phyloP scores from a whole-genome alignment of 2,888 invertebrate species.

The Rugalucina vietnamica region DNA sequence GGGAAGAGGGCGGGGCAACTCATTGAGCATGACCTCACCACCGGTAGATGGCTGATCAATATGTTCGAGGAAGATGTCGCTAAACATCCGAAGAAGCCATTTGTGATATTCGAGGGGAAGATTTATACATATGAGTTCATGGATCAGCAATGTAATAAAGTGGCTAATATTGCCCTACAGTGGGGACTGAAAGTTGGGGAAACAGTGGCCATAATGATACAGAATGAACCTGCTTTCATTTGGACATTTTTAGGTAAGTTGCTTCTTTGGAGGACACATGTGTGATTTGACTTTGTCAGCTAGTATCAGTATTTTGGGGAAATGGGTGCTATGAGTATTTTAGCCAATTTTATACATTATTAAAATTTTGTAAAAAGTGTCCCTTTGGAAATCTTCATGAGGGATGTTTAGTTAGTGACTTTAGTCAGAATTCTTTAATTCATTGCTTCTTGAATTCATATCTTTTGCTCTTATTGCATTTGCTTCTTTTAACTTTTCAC shows the following conservation, averaged over 20 bases:
- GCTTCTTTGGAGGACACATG: no score
- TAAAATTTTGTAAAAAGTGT: no score
- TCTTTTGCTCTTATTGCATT: no score
- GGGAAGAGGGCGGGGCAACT: slow-evolving; percentile 35
- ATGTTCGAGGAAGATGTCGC: slow-evolving; percentile 73
- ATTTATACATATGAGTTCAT: slow-evolving; percentile 76
- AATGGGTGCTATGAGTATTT: no score
- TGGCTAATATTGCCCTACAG: slow-evolving; percentile 74
- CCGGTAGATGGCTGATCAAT: slow-evolving; percentile 43
- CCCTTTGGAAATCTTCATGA: no score
- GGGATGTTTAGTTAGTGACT: no score
- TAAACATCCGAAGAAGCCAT: slow-evolving; percentile 69
- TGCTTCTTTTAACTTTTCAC: no score
- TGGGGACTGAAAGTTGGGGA: slow-evolving; percentile 74
- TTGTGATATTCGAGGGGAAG: slow-evolving; percentile 77
- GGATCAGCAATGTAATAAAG: slow-evolving; percentile 76
- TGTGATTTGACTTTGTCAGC: no score
- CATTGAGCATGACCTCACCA: slow-evolving; percentile 34
- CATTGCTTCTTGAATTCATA: no score
- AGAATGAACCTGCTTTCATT: slow-evolving; percentile 79
- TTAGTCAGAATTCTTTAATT: no score
- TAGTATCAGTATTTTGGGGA: no score
- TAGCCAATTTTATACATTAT: no score
- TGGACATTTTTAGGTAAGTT: slow-evolving; percentile 79
- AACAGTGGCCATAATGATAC: slow-evolving; percentile 76